phyloP scores from a whole-genome alignment of 2,113 vertebrate species.

The Condylura cristata region DNA sequence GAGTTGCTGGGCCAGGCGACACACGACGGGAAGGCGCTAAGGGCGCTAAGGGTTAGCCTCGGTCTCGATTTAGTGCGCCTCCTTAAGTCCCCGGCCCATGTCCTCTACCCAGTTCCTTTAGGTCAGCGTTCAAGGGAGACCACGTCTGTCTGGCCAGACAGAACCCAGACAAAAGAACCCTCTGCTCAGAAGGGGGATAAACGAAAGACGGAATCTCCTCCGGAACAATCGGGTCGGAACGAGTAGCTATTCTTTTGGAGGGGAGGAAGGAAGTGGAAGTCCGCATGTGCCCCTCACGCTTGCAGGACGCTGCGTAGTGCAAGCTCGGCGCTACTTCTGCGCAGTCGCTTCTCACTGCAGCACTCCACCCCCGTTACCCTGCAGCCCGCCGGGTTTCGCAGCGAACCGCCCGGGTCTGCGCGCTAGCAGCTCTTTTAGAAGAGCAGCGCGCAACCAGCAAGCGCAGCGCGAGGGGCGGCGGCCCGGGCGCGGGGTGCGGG shows the following conservation, averaged over 20 bases:
- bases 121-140: not conserved
- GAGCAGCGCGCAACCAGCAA: not conserved
- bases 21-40: too few relatives aligned
- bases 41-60: not conserved
- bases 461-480: too few relatives aligned
- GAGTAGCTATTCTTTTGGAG: not conserved
- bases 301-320: not conserved
- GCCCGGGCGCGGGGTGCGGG: not conserved
- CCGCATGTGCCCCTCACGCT: not conserved
- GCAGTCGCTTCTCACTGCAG: not conserved
- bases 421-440: not conserved
- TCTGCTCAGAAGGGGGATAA: not conserved
- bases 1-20: not conserved
- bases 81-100: not conserved
- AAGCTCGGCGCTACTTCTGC: accelerated
- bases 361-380: not conserved
- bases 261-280: not conserved
- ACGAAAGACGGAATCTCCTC: not conserved
- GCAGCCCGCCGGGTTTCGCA: not conserved
- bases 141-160: not conserved
- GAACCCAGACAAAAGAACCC: not conserved
- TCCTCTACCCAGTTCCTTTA: not conserved
- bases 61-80: too few relatives aligned
- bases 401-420: not conserved
- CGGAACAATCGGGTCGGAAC: not conserved